Evolutionary conservation across 2,888 invertebrate genomes (phyloP), one percentile per base, ranked within the genome.

Genomic region (Hirtodrosophila trivittata): DNA sequence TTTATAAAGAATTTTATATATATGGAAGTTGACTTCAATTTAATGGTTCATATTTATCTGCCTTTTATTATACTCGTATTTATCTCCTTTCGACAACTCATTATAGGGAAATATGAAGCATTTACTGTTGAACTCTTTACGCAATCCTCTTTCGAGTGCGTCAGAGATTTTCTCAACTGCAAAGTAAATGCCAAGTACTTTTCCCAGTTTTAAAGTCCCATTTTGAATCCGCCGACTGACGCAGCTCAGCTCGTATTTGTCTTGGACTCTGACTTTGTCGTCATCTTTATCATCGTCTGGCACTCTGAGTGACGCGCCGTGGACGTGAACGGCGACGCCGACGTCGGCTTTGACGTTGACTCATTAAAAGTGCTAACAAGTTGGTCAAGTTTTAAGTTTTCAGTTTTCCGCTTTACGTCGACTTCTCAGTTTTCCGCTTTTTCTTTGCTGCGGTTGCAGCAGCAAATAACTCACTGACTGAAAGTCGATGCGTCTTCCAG

Each of bases 351-450:
- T 26, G 30, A 50, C 38, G 25, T 66, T 46, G 49, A 69, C 33
- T 67, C 50, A 73, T 70, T 73, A 67, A 55, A 73, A 73, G 49
- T 50, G 56, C 47, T 52, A 64, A 74, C 69, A 74, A 69, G 69
- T 74, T 71, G 64, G 49, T 59, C 70, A 68, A 71, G 56, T 54
- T 57, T 50, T 37, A 14, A 16, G 16, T 49, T 42, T 28, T 41
- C 16, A 21, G 30, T 47, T 35, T 16, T 25, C 12, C 9, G 32
- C 18, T 21, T 21, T 21, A 2, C 18, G 5, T 21, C 5, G 18
- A 12, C 8, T 38, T 26, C 14, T 41, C 39, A 10, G 33, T 14
- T 35, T 43, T 49, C 39, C 13, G 7, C 2, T 42, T 25, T 12
- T 33, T 32, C 32, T 13, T 32, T 26, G 12, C 8, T 37, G 26